Evolutionary conservation across 2,888 invertebrate species (phyloP).

Genomic region (Dorcus hopei): DNA sequence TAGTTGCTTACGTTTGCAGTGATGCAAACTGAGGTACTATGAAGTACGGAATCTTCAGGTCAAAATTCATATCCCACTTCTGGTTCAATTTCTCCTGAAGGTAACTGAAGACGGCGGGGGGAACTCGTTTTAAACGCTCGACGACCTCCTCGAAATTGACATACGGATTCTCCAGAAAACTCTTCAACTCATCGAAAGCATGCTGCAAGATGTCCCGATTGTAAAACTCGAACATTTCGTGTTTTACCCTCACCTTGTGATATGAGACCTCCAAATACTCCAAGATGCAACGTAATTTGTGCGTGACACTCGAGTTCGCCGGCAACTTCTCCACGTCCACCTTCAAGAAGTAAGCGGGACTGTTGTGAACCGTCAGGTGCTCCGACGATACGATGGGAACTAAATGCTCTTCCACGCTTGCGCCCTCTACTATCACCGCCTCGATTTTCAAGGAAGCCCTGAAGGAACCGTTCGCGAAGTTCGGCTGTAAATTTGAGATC

Average conservation of each 20-base stretch:
- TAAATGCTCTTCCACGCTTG: constrained; percentile 68
- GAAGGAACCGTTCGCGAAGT: constrained; percentile 32
- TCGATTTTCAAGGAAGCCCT: constrained; percentile 54
- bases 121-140: constrained; percentile 20
- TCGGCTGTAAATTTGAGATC: constrained; percentile 39
- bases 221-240: constrained; percentile 1
- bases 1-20: constrained; percentile 56
- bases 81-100: constrained; percentile 35
- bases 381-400: constrained; percentile 67
- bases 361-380: constrained; percentile 55
- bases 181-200: constrained; percentile 58
- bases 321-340: constrained; percentile 74
- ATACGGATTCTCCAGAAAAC: constrained; percentile 11
- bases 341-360: constrained; percentile 68
- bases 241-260: constrained; percentile 60
- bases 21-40: constrained; percentile 74
- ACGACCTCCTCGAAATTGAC: constrained; percentile 1
- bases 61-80: constrained; percentile 60
- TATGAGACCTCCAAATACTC: constrained; percentile 76
- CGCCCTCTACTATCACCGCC: constrained; percentile 73
- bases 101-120: constrained; percentile 22
- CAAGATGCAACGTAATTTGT: constrained; percentile 63
- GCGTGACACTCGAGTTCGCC: constrained; percentile 61
- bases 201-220: constrained; percentile 54
- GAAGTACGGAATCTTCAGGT: constrained; percentile 72